Percentiles rank a stretch among this genome's conserved stretches.
phyloP scores from a whole-genome alignment of 2,888 invertebrate species.

The Caenorhabditis becei region DNA sequence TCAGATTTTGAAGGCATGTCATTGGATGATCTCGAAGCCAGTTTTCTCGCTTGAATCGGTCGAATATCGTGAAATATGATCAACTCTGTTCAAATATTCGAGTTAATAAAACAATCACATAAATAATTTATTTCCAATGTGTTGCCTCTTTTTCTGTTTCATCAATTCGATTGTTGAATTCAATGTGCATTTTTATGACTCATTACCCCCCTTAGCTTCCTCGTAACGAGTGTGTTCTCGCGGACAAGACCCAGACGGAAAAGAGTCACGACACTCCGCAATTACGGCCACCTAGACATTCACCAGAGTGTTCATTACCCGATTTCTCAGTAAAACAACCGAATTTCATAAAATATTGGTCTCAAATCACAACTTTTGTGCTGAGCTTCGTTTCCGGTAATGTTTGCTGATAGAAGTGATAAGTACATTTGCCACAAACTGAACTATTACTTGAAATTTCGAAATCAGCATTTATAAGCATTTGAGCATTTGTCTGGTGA shows the following conservation, averaged over 20 bases:
- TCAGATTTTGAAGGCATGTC: constrained; percentile 52
- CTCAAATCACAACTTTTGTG: too few relatives aligned
- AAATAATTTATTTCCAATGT: too few relatives aligned
- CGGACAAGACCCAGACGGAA: constrained; percentile 42
- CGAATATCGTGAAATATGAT: constrained; percentile 29
- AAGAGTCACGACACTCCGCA: constrained; percentile 47
- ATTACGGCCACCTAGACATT: constrained; percentile 19
- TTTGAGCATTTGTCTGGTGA: too few relatives aligned
- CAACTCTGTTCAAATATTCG: too few relatives aligned
- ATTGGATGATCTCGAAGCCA: constrained; percentile 61
- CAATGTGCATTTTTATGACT: neutral
- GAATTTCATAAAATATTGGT: neutral
- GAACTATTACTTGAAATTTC: neutral
- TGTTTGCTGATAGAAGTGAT: neutral
- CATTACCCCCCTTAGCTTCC: neutral
- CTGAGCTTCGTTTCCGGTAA: too few relatives aligned
- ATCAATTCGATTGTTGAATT: neutral
- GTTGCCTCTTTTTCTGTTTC: neutral
- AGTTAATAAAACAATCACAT: too few relatives aligned
- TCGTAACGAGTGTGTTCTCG: constrained; percentile 17
- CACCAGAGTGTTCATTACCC: neutral
- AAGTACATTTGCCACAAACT: neutral
- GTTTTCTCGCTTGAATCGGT: constrained; percentile 29
- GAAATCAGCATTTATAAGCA: neutral
- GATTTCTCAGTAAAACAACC: neutral